Percentiles rank a stretch among this genome's conserved stretches.
phyloP scores from a whole-genome alignment of 2,888 invertebrate species.

The Platycnemis pennipes region DNA sequence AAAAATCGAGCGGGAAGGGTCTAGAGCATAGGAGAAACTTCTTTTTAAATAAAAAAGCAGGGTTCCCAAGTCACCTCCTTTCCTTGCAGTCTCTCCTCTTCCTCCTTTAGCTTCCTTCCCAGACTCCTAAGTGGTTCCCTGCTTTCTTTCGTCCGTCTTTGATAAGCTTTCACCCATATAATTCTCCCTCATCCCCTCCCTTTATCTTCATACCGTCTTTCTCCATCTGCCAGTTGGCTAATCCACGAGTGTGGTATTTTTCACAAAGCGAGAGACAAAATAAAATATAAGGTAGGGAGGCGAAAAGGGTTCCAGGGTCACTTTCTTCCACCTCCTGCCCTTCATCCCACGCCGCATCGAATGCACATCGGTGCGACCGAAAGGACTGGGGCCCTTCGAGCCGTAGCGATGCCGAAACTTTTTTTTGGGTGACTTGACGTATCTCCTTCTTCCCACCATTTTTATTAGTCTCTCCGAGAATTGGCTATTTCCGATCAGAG shows the following conservation, averaged over 20 bases:
- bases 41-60: neutral
- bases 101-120: neutral
- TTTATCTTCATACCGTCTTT: too few relatives aligned
- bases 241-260: neutral
- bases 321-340: neutral
- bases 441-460: too few relatives aligned
- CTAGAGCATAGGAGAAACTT: neutral
- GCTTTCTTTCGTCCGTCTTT: neutral
- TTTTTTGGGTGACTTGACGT: neutral
- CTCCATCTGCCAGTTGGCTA: too few relatives aligned
- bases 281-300: neutral
- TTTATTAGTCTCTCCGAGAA: too few relatives aligned
- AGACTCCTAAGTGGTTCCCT: neutral
- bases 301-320: neutral
- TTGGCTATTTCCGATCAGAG: neutral
- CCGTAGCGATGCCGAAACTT: neutral
- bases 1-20: constrained; percentile 40
- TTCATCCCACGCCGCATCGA: neutral
- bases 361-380: neutral
- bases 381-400: neutral
- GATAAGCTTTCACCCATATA: neutral
- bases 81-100: neutral
- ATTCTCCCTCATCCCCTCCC: neutral
- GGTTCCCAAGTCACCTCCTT: neutral
- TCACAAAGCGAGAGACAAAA: neutral